These are phyloP conservation scores for Coenobita brevimanus DNA, from an alignment of 1,140 invertebrate species.

Conservation along the genomic window DNA sequence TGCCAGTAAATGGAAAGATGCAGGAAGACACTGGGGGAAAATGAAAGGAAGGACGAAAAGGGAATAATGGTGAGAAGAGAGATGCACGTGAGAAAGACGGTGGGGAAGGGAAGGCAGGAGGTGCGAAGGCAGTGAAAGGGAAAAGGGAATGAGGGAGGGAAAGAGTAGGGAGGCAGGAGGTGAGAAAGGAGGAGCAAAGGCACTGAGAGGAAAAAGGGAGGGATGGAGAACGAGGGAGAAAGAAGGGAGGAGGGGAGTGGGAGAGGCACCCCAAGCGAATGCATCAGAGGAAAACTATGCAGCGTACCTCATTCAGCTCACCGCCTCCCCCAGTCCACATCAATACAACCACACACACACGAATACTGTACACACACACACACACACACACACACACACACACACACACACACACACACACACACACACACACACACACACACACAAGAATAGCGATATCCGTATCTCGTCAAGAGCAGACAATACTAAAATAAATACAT, in stretches of 20 bases:
- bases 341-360: no score
- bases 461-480: no score
- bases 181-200: conserved; percentile 18
- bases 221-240: conserved; percentile 22
- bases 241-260: not conserved
- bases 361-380: no score
- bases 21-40: not conserved
- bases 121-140: not conserved
- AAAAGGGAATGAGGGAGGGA: conserved; percentile 3
- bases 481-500: no score
- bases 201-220: conserved; percentile 3
- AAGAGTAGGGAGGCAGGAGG: conserved; percentile 20
- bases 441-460: no score
- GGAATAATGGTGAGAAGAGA: not conserved
- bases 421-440: no score
- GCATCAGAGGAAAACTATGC: not conserved
- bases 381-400: no score
- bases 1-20: no score
- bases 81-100: not conserved
- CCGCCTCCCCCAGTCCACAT: no score
- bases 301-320: no score
- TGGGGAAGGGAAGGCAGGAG: not conserved
- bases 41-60: not conserved
- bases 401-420: no score
- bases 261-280: not conserved